Evolutionary conservation across 2,113 vertebrate species (phyloP).

Genomic region (Malurus melanocephalus): DNA sequence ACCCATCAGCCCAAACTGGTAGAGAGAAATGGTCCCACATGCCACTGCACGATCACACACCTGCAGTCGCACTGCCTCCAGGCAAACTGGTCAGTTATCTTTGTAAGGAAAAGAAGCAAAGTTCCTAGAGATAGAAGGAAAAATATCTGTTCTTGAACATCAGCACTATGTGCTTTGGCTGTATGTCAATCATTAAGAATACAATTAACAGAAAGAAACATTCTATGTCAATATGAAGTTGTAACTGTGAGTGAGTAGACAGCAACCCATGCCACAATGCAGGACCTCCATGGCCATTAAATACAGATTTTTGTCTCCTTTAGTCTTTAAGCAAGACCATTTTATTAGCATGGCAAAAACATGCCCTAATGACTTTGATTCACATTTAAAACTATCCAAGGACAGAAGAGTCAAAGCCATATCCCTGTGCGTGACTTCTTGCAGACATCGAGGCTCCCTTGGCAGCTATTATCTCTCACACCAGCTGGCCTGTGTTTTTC

Average conservation of each 20-base stretch:
- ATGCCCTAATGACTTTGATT: background rate
- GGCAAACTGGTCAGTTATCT: background rate
- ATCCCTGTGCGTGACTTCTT: background rate
- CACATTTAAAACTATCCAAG: background rate
- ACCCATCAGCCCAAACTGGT: background rate
- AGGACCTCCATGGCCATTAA: background rate
- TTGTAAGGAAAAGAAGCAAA: background rate
- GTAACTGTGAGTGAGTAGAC: background rate
- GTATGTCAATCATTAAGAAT: background rate
- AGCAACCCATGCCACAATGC: background rate
- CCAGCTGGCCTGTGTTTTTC: slow-evolving; percentile 46
- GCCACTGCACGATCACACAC: background rate
- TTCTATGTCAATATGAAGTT: background rate
- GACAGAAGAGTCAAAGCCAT: background rate
- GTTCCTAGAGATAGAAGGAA: background rate
- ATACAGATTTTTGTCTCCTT: background rate
- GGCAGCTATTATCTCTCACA: slow-evolving; percentile 29
- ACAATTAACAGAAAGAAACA: background rate
- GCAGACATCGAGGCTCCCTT: background rate
- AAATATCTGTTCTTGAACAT: background rate
- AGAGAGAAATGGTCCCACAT: background rate
- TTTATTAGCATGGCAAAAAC: background rate
- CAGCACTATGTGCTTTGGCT: background rate
- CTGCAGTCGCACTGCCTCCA: background rate
- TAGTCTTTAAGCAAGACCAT: background rate